A percentile compares a stretch with the other conserved stretches of the same genome.
These are phyloP conservation scores for Ia io DNA, from an alignment of 2,113 vertebrate species.

Conservation along the genomic window DNA sequence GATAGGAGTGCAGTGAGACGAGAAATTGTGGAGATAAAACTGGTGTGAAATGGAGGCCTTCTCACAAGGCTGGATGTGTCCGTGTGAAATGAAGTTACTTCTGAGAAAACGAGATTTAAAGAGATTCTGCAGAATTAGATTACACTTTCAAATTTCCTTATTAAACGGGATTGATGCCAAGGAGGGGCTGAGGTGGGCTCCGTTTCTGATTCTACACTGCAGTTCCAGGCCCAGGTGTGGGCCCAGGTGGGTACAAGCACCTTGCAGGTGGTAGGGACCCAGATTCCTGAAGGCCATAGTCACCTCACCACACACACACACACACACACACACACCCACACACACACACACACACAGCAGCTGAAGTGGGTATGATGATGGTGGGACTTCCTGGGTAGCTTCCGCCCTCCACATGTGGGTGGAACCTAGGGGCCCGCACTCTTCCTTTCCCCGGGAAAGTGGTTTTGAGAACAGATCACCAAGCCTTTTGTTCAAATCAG, in stretches of 20 bases:
- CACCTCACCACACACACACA: neutral
- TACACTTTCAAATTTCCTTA: slow-evolving; percentile 75
- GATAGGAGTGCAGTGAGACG: slow-evolving; percentile 73
- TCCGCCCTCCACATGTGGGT: rapidly evolving
- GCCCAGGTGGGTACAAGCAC: neutral
- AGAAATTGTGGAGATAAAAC: slow-evolving; percentile 79
- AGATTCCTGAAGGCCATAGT: too few species aligned
- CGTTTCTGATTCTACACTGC: neutral
- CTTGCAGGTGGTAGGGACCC: neutral
- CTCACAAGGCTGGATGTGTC: slow-evolving; percentile 64
- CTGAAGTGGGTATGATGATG: neutral
- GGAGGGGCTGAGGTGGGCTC: neutral
- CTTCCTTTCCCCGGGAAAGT: neutral
- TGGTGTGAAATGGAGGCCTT: slow-evolving; percentile 75
- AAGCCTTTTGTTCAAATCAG: neutral
- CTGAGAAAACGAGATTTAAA: slow-evolving; percentile 73
- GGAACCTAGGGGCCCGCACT: rapidly evolving
- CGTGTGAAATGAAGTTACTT: slow-evolving; percentile 68
- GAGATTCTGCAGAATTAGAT: slow-evolving; percentile 74
- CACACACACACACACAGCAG: neutral
- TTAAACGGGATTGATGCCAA: slow-evolving; percentile 42
- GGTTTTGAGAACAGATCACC: neutral
- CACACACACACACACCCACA: neutral
- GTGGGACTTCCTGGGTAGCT: neutral
- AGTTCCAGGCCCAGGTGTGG: neutral